Evolutionary conservation across 2,888 invertebrate genomes (phyloP), one percentile per base, ranked within the genome.

Genomic region (Pollenia angustigena): DNA sequence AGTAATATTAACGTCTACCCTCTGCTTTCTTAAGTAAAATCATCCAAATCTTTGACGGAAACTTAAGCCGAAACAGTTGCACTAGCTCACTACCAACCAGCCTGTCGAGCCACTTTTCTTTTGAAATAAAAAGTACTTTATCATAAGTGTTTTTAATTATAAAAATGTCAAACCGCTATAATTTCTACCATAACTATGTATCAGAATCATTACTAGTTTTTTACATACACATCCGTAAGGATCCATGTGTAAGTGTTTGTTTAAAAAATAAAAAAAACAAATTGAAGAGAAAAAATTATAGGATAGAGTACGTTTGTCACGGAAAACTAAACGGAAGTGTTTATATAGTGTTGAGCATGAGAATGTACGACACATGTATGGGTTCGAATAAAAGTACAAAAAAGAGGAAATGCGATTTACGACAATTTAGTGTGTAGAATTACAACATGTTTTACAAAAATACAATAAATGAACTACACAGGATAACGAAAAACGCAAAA

Each of bases 371-470:
- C 66, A 76, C 46, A 76, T 71, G 76, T 62, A 52, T 75, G 60
- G 74, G 50, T 86, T 80, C 71, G 80, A 54, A 79, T 46, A 52
- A 16, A 72, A 69, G 60, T 83, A 80, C 68, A 74, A 87, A 84
- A 32, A 32, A 32, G 32, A 87, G 87, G 87, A 87, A 87, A 87
- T 87, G 56, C 87, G 84, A 87, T 87, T 87, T 87, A 84, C 87
- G 81, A 84, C 81, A 87, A 87, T 87, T 87, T 84, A 84, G 66
- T 81, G 83, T 81, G 80, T 84, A 74, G 87, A 74, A 84, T 87
- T 84, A 87, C 86, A 86, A 75, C 81, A 81, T 87, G 86, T 87
- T 82, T 16, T 68, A 54, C 71, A 64, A 64, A 64, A 75, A 56
- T 60, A 85, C 56, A 66, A 72, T 42, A 71, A 68, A 79, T 74